phyloP scores from a whole-genome alignment of 2,888 invertebrate species.

The Steinernema scapterisci region DNA sequence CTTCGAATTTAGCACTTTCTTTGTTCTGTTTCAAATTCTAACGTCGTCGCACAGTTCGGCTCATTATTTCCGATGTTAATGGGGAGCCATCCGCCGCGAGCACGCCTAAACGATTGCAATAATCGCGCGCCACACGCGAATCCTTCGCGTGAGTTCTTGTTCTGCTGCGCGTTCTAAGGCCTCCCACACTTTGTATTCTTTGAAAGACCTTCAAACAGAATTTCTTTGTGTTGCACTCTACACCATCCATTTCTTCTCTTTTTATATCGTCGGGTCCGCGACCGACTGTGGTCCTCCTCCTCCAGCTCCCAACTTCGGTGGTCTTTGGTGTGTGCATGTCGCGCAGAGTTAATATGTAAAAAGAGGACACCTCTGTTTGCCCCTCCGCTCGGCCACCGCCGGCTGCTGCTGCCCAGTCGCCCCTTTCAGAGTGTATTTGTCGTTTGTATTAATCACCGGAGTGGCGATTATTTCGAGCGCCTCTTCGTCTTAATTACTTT shows the following conservation, averaged over 20 bases:
- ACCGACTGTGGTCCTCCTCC: too few species aligned
- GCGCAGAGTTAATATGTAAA: slow-evolving; percentile 33
- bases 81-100: neutral
- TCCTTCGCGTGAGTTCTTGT: neutral
- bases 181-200: neutral
- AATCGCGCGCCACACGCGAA: slow-evolving; percentile 5
- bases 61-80: neutral
- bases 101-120: slow-evolving; percentile 12
- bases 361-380: slow-evolving; percentile 14
- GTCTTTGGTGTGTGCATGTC: slow-evolving; percentile 18
- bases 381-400: neutral
- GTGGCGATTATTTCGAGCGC: slow-evolving; percentile 15
- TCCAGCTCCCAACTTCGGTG: neutral
- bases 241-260: neutral
- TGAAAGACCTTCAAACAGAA: neutral
- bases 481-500: slow-evolving; percentile 21
- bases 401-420: neutral
- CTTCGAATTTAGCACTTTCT: neutral
- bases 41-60: neutral
- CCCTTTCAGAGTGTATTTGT: slow-evolving; percentile 18
- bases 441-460: slow-evolving; percentile 10
- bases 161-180: slow-evolving; percentile 5
- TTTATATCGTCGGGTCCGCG: slow-evolving; percentile 14
- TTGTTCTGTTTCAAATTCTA: neutral
- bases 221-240: slow-evolving; percentile 26